phyloP scores from a whole-genome alignment of 1,140 invertebrate species.

The Araneus ventricosus region DNA sequence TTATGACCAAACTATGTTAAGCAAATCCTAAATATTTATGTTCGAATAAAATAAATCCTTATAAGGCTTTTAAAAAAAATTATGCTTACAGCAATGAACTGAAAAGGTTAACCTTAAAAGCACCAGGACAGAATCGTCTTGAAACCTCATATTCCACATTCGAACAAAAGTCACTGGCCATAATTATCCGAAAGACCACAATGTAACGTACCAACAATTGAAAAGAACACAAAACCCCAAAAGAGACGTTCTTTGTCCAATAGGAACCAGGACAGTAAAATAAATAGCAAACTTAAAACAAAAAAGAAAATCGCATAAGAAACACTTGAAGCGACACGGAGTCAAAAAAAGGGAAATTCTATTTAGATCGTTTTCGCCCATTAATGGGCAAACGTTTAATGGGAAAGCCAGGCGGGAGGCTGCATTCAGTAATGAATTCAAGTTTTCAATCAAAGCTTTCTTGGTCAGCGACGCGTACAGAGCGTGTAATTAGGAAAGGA shows the following conservation, averaged over 20 bases:
- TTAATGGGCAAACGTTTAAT: slow-evolving; percentile 57
- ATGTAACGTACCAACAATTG: background rate
- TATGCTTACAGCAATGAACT: no score
- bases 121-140: no score
- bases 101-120: no score
- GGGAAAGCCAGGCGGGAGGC: slow-evolving; percentile 50
- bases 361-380: slow-evolving; percentile 54
- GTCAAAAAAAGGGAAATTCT: slow-evolving; percentile 55
- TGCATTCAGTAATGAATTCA: slow-evolving; percentile 67
- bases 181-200: background rate
- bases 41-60: no score
- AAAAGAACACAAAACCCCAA: background rate
- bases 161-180: background rate
- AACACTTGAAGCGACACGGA: slow-evolving; percentile 19
- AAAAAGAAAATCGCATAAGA: slow-evolving; percentile 11
- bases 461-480: slow-evolving; percentile 58
- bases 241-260: background rate
- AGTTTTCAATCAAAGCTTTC: slow-evolving; percentile 71
- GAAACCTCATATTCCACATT: background rate
- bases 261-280: slow-evolving; percentile 7
- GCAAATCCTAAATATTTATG: no score
- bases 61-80: no score
- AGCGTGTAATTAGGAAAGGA: slow-evolving; percentile 72
- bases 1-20: no score
- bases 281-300: background rate